These are phyloP conservation scores for Onychorhynchus coronatus DNA, from an alignment of 2,113 vertebrate species.

Conservation along the genomic window DNA sequence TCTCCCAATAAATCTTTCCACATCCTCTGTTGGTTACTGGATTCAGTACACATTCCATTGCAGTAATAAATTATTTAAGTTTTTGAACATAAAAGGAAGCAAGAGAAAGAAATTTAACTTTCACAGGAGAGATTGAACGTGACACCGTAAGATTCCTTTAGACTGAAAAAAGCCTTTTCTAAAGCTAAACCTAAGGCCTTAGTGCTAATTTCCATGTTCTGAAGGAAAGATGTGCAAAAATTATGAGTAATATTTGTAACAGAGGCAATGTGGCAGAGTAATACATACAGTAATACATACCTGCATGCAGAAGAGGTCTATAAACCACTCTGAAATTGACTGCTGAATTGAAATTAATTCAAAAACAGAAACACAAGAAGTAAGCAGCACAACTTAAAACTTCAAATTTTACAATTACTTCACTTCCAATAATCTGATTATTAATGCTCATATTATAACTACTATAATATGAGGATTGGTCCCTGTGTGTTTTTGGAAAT, in stretches of 20 bases:
- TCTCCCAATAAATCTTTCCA: constrained; percentile 61
- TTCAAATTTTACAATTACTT: neutral
- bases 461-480: neutral
- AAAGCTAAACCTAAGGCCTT: neutral
- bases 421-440: neutral
- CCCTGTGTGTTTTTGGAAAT: neutral
- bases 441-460: neutral
- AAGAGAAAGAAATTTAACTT: constrained; percentile 52
- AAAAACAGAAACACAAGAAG: neutral
- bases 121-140: constrained; percentile 21
- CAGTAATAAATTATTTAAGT: constrained; percentile 48
- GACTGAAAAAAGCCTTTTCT: constrained; percentile 7
- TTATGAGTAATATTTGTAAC: neutral
- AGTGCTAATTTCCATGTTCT: neutral
- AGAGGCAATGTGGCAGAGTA: neutral
- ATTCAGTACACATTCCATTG: constrained; percentile 42
- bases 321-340: neutral
- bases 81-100: constrained; percentile 56
- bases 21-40: constrained; percentile 56
- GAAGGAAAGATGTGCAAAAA: neutral
- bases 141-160: neutral
- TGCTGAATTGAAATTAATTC: neutral
- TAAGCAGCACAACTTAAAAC: neutral
- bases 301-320: neutral
- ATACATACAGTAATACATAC: neutral